phyloP scores from a whole-genome alignment of 53 echinoderm and acorn worm genomes.

The Paelopatides confundens region DNA sequence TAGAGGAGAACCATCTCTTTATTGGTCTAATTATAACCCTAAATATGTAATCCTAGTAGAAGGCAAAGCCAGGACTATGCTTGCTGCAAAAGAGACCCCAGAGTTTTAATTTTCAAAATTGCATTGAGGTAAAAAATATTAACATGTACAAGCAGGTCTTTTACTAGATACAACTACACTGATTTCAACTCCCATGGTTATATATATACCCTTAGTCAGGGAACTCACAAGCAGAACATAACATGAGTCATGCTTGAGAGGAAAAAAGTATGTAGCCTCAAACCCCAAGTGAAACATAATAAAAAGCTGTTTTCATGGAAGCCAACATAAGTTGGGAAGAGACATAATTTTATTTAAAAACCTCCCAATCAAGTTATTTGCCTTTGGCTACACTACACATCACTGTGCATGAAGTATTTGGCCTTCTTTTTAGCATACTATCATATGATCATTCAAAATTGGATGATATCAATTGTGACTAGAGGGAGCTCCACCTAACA shows the following conservation, averaged over 20 bases:
- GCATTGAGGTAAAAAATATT: too few relatives aligned
- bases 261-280: constrained; percentile 8
- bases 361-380: background rate
- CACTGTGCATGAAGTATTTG: background rate
- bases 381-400: constrained; percentile 12
- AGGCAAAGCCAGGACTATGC: too few relatives aligned
- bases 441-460: background rate
- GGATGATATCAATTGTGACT: constrained; percentile 29
- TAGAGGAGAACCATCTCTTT: too few relatives aligned
- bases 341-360: constrained; percentile 20
- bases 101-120: too few relatives aligned
- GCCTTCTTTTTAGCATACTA: background rate
- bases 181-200: too few relatives aligned
- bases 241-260: background rate
- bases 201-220: too few relatives aligned
- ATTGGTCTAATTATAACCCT: too few relatives aligned
- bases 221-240: too few relatives aligned
- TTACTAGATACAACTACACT: too few relatives aligned
- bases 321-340: background rate
- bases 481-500: background rate
- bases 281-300: background rate
- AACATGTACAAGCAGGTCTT: too few relatives aligned
- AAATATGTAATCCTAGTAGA: too few relatives aligned
- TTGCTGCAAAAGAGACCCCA: too few relatives aligned
- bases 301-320: constrained; percentile 18